Percentiles rank a stretch among this genome's conserved stretches.
phyloP scores from a whole-genome alignment of 2,888 invertebrate species.

The Fabriciana adippe region DNA sequence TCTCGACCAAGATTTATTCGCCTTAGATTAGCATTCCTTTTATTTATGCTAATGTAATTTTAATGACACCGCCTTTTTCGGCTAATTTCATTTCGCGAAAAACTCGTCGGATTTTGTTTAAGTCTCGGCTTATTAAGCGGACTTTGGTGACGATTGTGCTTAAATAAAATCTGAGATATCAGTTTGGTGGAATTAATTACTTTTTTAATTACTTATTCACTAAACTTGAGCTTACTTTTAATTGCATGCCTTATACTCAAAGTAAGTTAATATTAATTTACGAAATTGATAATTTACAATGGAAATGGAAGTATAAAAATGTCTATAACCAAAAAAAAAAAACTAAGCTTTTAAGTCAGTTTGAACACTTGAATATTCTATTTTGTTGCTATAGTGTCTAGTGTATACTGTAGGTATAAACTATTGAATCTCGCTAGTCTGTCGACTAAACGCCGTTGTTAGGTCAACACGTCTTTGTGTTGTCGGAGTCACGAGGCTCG shows the following conservation, averaged over 20 bases:
- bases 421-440: slow-evolving; percentile 39
- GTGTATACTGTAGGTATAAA: slow-evolving; percentile 15
- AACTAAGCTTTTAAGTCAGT: no score
- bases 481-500: slow-evolving; percentile 56
- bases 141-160: slow-evolving; percentile 65
- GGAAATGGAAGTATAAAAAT: no score
- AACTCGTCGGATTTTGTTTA: slow-evolving; percentile 72
- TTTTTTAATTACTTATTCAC: slow-evolving; percentile 27
- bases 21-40: slow-evolving; percentile 80
- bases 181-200: slow-evolving; percentile 49
- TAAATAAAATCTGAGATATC: slow-evolving; percentile 69
- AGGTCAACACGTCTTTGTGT: slow-evolving; percentile 55
- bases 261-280: no score
- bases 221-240: slow-evolving; percentile 15
- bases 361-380: neutral
- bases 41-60: slow-evolving; percentile 83
- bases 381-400: slow-evolving; percentile 17
- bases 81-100: slow-evolving; percentile 80
- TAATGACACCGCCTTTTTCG: slow-evolving; percentile 79
- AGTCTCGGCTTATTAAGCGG: slow-evolving; percentile 73
- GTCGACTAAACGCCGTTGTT: slow-evolving; percentile 43
- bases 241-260: neutral
- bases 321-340: no score
- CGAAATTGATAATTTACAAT: no score
- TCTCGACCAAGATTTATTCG: slow-evolving; percentile 76